phyloP scores from a whole-genome alignment of 23 tunicate species.

The Oikopleura vanhoeffeni region DNA sequence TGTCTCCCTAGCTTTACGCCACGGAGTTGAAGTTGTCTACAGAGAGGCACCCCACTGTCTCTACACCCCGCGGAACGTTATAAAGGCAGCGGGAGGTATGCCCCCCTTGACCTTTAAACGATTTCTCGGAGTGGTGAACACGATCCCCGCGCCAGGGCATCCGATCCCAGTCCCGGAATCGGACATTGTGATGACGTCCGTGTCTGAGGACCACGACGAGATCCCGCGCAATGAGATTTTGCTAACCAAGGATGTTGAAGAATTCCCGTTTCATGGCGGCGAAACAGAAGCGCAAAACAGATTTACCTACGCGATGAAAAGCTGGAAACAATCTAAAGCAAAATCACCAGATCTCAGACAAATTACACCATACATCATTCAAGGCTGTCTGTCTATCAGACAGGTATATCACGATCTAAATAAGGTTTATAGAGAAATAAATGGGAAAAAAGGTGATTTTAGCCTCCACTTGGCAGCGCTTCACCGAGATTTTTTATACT shows the following conservation, averaged over 20 bases:
- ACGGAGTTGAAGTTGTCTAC: constrained; percentile 13
- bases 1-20: not conserved
- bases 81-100: constrained; percentile 14
- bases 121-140: not conserved
- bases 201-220: constrained; percentile 3
- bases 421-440: not conserved
- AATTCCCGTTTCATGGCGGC: not conserved
- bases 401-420: constrained; percentile 6
- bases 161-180: not conserved
- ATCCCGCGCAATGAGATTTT: not conserved
- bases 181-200: constrained; percentile 8
- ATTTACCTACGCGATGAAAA: not conserved
- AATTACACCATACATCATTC: constrained; percentile 3
- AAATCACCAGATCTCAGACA: not conserved
- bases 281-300: constrained; percentile 5
- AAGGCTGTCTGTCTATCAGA: constrained; percentile 7
- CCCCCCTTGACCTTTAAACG: not conserved
- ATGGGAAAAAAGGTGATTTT: not conserved
- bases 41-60: constrained; percentile 3
- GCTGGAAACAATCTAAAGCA: not conserved
- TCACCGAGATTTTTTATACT: not conserved
- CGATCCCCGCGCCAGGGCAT: not conserved
- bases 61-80: not conserved
- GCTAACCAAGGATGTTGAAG: not conserved
- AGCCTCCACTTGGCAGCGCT: not conserved